Conservation (phyloP, 2,888 invertebrate genomes). For the Nymphalis polychloros region DNA sequence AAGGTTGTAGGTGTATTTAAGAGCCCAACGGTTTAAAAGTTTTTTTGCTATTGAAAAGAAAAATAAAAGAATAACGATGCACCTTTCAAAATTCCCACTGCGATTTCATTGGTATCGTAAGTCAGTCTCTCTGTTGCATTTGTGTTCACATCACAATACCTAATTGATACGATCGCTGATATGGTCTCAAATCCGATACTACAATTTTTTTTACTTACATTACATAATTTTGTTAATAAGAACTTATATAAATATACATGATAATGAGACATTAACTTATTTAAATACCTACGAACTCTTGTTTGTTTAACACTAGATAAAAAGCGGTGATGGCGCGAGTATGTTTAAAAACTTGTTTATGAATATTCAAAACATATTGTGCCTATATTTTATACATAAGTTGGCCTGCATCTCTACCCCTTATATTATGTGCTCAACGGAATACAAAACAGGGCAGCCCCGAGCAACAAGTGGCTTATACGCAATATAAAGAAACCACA, state of each 20-base stretch:
- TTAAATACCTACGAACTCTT: constrained; percentile 8
- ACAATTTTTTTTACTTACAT: neutral
- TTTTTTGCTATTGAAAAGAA: constrained; percentile 54
- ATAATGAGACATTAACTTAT: constrained; percentile 4
- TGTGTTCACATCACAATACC: constrained; percentile 8
- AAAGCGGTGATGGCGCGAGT: constrained; percentile 12
- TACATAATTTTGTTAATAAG: too few species aligned
- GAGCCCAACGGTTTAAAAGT: constrained; percentile 57
- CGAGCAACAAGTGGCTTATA: constrained; percentile 77
- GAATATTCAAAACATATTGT: constrained; percentile 37
- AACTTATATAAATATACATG: neutral
- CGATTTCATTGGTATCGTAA: constrained; percentile 29
- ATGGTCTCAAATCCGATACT: neutral
- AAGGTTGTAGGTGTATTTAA: constrained; percentile 77
- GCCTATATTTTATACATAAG: constrained; percentile 40
- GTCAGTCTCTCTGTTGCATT: constrained; percentile 7
- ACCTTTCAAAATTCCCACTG: constrained; percentile 76
- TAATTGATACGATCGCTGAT: constrained; percentile 5
- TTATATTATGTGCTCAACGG: constrained; percentile 48
- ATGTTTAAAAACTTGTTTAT: constrained; percentile 33
- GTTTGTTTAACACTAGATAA: constrained; percentile 12
- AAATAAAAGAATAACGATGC: constrained; percentile 53
- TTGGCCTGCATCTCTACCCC: constrained; percentile 40
- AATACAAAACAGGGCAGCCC: constrained; percentile 65
- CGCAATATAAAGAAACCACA: constrained; percentile 73